A percentile compares a stretch with the other conserved stretches of the same genome.
Evolutionary conservation across 2,113 vertebrate species (phyloP).

Genomic region (Athene noctua): DNA sequence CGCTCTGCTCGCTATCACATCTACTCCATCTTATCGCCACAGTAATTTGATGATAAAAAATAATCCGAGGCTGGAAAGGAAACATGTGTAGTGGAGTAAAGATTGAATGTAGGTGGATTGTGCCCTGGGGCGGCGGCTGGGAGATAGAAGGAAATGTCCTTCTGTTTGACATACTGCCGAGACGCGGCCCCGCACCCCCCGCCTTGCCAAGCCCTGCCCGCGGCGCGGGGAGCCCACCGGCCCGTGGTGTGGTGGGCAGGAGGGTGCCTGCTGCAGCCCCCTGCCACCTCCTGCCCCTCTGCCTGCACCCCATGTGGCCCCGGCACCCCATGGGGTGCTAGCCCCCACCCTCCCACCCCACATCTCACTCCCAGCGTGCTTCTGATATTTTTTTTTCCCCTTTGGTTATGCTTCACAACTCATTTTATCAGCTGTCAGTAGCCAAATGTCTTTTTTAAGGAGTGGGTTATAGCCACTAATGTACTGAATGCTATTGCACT

Average conservation of each 20-base stretch:
- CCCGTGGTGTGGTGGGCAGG: rapidly evolving
- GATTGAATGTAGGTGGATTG: constrained; percentile 80
- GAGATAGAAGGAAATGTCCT: constrained; percentile 72
- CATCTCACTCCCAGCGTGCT: background rate
- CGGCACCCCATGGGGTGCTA: background rate
- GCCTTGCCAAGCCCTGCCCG: background rate
- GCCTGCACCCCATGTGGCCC: too few relatives aligned
- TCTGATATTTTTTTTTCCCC: background rate
- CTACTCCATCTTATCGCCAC: constrained; percentile 79
- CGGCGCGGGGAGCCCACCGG: background rate
- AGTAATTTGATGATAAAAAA: constrained; percentile 87
- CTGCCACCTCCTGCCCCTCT: rapidly evolving
- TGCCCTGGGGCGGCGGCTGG: constrained; percentile 81
- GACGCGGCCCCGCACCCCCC: constrained; percentile 18
- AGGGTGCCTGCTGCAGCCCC: background rate
- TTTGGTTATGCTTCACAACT: constrained; percentile 69
- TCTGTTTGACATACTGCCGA: constrained; percentile 80
- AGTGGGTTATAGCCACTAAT: constrained; percentile 70
- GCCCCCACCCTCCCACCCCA: background rate
- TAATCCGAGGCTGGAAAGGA: constrained; percentile 91
- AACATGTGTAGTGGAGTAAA: constrained; percentile 89
- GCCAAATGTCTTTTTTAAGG: constrained; percentile 72
- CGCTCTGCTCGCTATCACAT: constrained; percentile 71
- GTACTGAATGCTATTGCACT: constrained; percentile 66
- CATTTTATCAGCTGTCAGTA: constrained; percentile 70